Conservation (phyloP, 2,888 invertebrate genomes). For the Habrosyne pyritoides region DNA sequence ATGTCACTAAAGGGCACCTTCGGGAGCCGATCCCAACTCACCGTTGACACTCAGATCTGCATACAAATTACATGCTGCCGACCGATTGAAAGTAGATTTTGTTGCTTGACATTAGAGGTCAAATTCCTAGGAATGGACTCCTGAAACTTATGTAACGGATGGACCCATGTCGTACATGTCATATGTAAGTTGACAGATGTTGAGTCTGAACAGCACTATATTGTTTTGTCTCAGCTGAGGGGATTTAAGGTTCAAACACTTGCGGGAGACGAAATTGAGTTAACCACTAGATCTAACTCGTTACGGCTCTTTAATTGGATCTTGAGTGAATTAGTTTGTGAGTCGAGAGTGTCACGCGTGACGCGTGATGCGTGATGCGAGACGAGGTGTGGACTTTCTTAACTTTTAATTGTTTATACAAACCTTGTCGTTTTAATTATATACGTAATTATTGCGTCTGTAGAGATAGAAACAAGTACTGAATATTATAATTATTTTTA, state of each 20-base stretch:
- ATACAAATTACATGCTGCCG: slow-evolving; percentile 43
- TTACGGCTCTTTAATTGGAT: slow-evolving; percentile 3
- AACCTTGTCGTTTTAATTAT: neutral
- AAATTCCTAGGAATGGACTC: slow-evolving; percentile 23
- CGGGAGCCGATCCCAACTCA: slow-evolving; percentile 42
- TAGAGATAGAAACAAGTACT: too few relatives aligned
- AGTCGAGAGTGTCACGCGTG: neutral
- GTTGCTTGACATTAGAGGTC: slow-evolving; percentile 11
- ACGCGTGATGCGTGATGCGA: neutral
- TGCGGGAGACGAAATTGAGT: neutral
- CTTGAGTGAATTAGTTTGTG: neutral
- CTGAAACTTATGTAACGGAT: slow-evolving; percentile 29
- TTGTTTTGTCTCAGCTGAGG: slow-evolving; percentile 32
- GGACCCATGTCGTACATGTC: slow-evolving; percentile 26
- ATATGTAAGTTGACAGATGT: slow-evolving; percentile 41
- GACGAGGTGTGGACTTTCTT: neutral
- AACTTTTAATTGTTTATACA: neutral
- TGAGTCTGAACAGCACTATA: slow-evolving; percentile 33
- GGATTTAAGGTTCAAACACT: slow-evolving; percentile 24
- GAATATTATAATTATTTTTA: too few relatives aligned
- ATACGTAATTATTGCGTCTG: neutral
- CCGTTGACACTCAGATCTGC: slow-evolving; percentile 46
- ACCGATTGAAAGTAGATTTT: slow-evolving; percentile 16
- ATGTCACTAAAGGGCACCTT: slow-evolving; percentile 39
- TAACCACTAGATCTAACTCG: slow-evolving; percentile 5